phyloP scores from a whole-genome alignment of 2,888 invertebrate species.

The Melikaiella ostensackeni region DNA sequence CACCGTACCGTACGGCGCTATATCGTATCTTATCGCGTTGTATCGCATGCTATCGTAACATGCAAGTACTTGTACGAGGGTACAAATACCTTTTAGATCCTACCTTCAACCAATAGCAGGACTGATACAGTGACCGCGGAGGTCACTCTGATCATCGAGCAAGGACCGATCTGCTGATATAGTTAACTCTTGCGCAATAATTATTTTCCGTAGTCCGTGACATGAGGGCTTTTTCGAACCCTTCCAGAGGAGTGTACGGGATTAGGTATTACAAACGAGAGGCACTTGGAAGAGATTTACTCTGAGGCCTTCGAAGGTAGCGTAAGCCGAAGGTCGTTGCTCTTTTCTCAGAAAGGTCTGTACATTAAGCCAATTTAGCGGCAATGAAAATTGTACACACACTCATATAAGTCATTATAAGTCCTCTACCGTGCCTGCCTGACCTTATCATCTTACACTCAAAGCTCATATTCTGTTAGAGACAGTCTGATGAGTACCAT shows the following conservation, averaged over 20 bases:
- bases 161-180: constrained; percentile 60
- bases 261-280: constrained; percentile 64
- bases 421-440: constrained; percentile 6
- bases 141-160: constrained; percentile 52
- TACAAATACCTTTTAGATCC: constrained; percentile 42
- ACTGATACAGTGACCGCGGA: constrained; percentile 56
- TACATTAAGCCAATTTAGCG: constrained; percentile 37
- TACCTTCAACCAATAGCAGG: constrained; percentile 47
- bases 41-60: constrained; percentile 50
- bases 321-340: constrained; percentile 41
- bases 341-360: constrained; percentile 23
- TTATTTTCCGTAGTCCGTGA: constrained; percentile 68
- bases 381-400: constrained; percentile 40
- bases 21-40: constrained; percentile 51
- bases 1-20: constrained; percentile 50
- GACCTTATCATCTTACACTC: constrained; percentile 31
- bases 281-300: constrained; percentile 41
- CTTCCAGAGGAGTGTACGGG: constrained; percentile 62
- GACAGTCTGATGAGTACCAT: constrained; percentile 43
- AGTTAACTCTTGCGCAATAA: constrained; percentile 73
- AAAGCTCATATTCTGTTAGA: constrained; percentile 41
- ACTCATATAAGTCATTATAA: constrained; percentile 28
- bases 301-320: constrained; percentile 28
- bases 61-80: constrained; percentile 44
- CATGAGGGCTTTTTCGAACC: constrained; percentile 60